Conservation (phyloP, 92 coral and sea anemone genomes). For the Heliopora coerulea region DNA sequence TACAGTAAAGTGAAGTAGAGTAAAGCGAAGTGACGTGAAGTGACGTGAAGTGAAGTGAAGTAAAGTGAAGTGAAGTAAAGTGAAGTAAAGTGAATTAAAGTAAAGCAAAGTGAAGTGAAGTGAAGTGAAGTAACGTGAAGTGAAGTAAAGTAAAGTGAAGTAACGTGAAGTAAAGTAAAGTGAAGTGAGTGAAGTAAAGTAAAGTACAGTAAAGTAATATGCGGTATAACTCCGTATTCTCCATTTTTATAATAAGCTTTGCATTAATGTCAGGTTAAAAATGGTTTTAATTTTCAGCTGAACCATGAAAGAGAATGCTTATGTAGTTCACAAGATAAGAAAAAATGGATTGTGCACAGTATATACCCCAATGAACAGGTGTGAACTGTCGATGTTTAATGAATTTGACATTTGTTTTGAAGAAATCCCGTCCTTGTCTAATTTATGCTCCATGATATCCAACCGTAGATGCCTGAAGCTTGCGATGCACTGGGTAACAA, state of each 20-base stretch:
- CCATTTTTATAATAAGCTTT: not conserved
- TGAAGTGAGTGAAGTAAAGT: not conserved
- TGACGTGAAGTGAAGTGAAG: too few relatives aligned
- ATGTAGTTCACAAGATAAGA: constrained; percentile 71
- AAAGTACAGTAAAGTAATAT: not conserved
- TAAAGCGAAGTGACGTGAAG: too few relatives aligned
- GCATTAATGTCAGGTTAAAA: not conserved
- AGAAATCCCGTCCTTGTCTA: not conserved
- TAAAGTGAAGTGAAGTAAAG: too few relatives aligned
- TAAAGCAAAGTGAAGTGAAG: too few relatives aligned
- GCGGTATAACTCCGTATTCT: too few relatives aligned
- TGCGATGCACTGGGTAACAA: constrained; percentile 76
- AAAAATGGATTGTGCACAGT: constrained; percentile 80
- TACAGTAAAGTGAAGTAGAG: too few relatives aligned
- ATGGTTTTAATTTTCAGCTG: constrained; percentile 46
- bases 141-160: too few relatives aligned
- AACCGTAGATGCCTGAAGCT: constrained; percentile 31
- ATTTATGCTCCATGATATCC: not conserved
- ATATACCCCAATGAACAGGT: constrained; percentile 93
- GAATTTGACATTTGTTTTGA: not conserved
- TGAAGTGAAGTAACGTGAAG: too few relatives aligned
- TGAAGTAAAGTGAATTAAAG: not conserved
- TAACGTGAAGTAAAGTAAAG: not conserved
- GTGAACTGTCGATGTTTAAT: not conserved
- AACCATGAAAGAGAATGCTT: constrained; percentile 90